These are phyloP conservation scores for Drosophila ironensis DNA, from an alignment of 1,140 invertebrate species.

Conservation along the genomic window DNA sequence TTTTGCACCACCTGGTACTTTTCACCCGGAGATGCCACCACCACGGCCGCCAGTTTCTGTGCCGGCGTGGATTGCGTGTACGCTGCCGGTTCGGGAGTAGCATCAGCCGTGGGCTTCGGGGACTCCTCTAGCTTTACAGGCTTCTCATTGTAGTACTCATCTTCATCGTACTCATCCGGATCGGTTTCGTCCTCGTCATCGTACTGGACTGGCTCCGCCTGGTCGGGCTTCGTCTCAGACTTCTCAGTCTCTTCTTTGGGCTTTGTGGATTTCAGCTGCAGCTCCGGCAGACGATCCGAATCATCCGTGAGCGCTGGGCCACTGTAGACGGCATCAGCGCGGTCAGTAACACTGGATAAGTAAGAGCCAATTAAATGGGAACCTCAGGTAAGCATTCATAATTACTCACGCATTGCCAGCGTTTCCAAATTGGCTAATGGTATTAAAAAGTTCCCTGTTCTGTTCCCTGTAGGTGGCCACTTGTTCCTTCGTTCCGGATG, in stretches of 20 bases:
- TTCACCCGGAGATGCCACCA: constrained; percentile 60
- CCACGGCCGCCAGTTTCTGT: constrained; percentile 81
- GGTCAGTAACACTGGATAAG: constrained; percentile 65
- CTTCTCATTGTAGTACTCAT: constrained; percentile 75
- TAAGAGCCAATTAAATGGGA: background rate
- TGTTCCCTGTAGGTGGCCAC: constrained; percentile 82
- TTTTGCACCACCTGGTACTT: constrained; percentile 71
- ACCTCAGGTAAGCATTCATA: too few relatives aligned
- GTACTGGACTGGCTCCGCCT: constrained; percentile 38
- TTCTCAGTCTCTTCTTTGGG: constrained; percentile 49
- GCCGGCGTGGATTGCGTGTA: constrained; percentile 62
- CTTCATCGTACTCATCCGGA: constrained; percentile 83
- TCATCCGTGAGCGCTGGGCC: constrained; percentile 56
- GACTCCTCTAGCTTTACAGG: constrained; percentile 61
- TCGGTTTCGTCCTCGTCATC: constrained; percentile 83
- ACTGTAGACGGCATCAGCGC: constrained; percentile 69
- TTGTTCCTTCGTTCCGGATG: constrained; percentile 86
- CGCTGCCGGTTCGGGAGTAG: constrained; percentile 36
- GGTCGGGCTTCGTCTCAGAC: constrained; percentile 33
- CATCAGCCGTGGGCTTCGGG: constrained; percentile 14
- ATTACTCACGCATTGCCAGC: constrained; percentile 58
- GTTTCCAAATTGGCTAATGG: constrained; percentile 80
- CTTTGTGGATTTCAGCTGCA: constrained; percentile 67
- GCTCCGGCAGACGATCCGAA: constrained; percentile 72
- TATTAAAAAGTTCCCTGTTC: constrained; percentile 78